Evolutionary conservation across 2,113 vertebrate species (phyloP).

Genomic region (Cervus canadensis): DNA sequence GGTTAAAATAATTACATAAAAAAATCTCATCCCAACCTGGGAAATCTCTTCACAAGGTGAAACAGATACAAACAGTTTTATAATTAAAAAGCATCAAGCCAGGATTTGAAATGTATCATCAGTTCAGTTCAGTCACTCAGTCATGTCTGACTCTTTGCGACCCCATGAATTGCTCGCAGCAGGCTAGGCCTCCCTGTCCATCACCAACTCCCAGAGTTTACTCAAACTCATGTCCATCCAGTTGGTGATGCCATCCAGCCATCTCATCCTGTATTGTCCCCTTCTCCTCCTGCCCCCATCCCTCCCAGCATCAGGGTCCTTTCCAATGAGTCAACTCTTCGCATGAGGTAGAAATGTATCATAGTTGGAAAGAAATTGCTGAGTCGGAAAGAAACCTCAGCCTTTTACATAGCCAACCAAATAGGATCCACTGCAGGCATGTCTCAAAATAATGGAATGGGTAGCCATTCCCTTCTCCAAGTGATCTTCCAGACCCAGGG

Average conservation of each 20-base stretch:
- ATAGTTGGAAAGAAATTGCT: neutral
- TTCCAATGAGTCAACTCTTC: too few species aligned
- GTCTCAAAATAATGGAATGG: neutral
- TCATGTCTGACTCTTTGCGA: too few species aligned
- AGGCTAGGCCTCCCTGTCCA: too few species aligned
- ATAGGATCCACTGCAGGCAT: rapidly evolving
- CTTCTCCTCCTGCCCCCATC: too few species aligned
- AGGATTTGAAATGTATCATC: neutral
- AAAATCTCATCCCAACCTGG: neutral
- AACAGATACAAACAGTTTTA: neutral
- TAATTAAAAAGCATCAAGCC: neutral
- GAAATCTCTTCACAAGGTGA: neutral
- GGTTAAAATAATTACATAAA: neutral
- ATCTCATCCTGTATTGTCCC: too few species aligned
- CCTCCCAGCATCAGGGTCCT: too few species aligned
- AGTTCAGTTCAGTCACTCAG: too few species aligned
- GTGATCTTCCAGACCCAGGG: neutral
- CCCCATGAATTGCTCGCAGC: too few species aligned
- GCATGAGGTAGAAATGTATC: neutral
- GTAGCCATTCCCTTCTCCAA: neutral
- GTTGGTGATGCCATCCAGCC: too few species aligned
- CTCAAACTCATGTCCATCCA: too few species aligned
- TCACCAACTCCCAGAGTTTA: too few species aligned
- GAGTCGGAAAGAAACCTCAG: neutral
- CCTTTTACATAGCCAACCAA: neutral